Base-by-base conservation (phyloP, 2,888 invertebrate genomes). In the Acrobasis consociella region DNA sequence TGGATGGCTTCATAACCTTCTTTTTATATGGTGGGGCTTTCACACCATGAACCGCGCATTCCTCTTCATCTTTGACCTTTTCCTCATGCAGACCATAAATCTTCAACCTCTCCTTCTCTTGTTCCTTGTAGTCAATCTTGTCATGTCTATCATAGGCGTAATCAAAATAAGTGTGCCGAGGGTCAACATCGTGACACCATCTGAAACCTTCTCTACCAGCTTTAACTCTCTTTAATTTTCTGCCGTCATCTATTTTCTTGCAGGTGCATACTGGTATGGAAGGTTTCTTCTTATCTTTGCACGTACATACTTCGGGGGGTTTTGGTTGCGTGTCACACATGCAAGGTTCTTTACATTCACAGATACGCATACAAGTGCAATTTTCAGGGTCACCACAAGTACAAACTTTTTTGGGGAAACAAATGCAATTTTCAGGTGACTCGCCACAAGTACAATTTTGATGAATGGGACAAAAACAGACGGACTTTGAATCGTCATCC, bases 141-240 rank as follows among this genome's bases (percentile, higher is more conserved):
- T 87, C 82, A 67, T 86, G 86, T 71, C 79, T 82, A 9, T 73
- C 82, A 68, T 91, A 92, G 2, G 78, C 86, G 64, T 81, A 92
- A 68, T 86, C 90, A 73, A 92, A 92, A 74, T 73, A 92, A 0
- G 88, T 91, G 65, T 92, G 91, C 11, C 75, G 75, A 5, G 92
- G 86, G 72, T 91, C 87, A 9, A 91, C 83, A 52, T 87, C 86
- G 53, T 83, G 83, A 66, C 92, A 91, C 91, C 90, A 91, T 55
- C 88, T 78, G 69, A 86, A 89, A 1, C 87, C 89, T 46, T 90
- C 78, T 75, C 86, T 89, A 9, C 88, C 86, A 49, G 85, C 85
- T 63, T 84, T 78, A 15, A 80, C 74, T 74, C 67, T 84, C 74
- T 86, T 89, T 16, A 89, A 63, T 68, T 82, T 87, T 56, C 73